Evolutionary conservation across 2,888 invertebrate genomes (phyloP).

Genomic region (Aspidiotus destructor): DNA sequence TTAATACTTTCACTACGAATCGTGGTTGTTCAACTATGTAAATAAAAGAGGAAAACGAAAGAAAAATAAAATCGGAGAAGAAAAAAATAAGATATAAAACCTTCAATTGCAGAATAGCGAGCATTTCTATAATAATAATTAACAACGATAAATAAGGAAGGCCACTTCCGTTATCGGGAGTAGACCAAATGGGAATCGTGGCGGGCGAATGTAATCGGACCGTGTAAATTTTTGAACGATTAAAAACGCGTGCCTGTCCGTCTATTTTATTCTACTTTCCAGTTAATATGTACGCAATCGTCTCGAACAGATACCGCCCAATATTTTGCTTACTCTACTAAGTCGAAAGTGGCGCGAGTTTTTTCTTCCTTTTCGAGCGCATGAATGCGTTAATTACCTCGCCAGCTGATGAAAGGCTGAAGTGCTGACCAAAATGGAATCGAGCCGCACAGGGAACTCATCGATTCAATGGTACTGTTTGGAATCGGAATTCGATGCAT

Average conservation of each 20-base stretch:
- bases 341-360: too few species aligned
- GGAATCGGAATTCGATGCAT: too few species aligned
- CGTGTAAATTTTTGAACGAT: not conserved
- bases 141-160: not conserved
- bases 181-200: not conserved
- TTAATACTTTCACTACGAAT: slow-evolving; percentile 3
- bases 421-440: too few species aligned
- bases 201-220: not conserved
- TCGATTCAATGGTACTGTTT: too few species aligned
- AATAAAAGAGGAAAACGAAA: not conserved
- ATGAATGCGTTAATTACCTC: too few species aligned
- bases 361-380: too few species aligned
- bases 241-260: slow-evolving; percentile 1
- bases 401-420: too few species aligned
- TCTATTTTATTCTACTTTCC: not conserved
- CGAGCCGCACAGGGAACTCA: too few species aligned
- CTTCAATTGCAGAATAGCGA: not conserved
- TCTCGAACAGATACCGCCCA: not conserved
- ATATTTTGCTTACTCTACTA: not conserved
- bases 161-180: not conserved
- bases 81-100: too few species aligned
- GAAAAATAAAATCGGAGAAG: not conserved
- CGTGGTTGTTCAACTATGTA: not conserved
- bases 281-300: too few species aligned
- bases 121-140: not conserved